Evolutionary conservation across 2,797 vertebrate species (phyloP).

Genomic region (Spea hammondii): DNA sequence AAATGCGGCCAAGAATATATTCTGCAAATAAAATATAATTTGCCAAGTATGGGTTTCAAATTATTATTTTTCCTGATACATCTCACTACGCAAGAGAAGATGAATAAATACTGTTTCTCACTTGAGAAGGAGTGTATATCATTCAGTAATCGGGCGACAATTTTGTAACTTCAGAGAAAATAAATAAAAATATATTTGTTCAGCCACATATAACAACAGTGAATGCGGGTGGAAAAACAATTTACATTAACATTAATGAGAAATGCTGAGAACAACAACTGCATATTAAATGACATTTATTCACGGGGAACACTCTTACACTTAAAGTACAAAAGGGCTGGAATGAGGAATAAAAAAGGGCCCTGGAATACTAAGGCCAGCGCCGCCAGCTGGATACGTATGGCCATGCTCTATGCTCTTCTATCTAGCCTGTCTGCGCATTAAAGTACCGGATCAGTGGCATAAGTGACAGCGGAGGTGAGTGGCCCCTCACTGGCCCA

Average conservation of each 20-base stretch:
- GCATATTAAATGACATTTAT: constrained; percentile 25
- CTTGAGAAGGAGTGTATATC: constrained; percentile 25
- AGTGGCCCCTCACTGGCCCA: too few species aligned
- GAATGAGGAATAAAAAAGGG: too few species aligned
- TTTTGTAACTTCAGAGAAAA: constrained; percentile 39
- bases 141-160: constrained; percentile 36
- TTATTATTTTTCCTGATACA: constrained; percentile 33
- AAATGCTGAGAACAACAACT: constrained; percentile 34
- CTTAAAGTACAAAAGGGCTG: too few species aligned
- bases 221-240: constrained; percentile 47
- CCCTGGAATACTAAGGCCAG: too few species aligned
- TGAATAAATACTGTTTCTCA: constrained; percentile 49
- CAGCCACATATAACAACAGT: constrained; percentile 42
- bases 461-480: too few species aligned
- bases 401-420: too few species aligned
- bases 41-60: constrained; percentile 19
- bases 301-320: too few species aligned
- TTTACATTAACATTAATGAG: constrained; percentile 42
- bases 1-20: background rate
- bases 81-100: constrained; percentile 36
- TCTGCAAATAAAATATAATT: constrained; percentile 16
- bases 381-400: too few species aligned
- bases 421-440: too few species aligned
- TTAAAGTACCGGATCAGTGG: too few species aligned
- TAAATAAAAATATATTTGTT: constrained; percentile 46